Conservation (phyloP, 2,888 invertebrate genomes). For the Phaonia tiefii region DNA sequence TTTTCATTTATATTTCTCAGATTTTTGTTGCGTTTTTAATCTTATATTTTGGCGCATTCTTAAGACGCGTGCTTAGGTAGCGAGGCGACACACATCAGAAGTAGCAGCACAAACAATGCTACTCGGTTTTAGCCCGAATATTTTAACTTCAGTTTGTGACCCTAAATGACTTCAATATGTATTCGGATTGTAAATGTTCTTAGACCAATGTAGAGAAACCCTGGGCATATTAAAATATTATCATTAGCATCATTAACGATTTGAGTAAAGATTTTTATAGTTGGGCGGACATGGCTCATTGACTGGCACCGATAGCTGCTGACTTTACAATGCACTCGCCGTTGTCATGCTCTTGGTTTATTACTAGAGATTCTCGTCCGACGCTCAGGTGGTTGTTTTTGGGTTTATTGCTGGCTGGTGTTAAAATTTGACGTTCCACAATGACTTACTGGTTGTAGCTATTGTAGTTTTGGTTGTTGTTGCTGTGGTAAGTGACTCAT, state of each 20-base stretch:
- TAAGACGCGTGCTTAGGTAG: conserved; percentile 50
- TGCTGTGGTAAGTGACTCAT: not conserved
- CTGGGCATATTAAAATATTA: conserved; percentile 33
- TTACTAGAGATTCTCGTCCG: conserved; percentile 9
- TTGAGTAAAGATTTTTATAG: conserved; percentile 42
- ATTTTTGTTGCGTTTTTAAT: conserved; percentile 11
- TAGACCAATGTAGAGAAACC: not conserved
- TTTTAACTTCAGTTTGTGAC: not conserved
- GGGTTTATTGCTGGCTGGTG: not conserved
- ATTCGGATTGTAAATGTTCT: no score
- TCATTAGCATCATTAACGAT: conserved; percentile 42
- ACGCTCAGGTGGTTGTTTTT: not conserved
- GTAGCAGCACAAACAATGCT: not conserved
- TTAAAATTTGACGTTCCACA: conserved; percentile 9
- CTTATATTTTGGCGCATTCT: conserved; percentile 30
- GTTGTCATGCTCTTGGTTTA: conserved; percentile 4
- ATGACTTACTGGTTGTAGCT: conserved; percentile 7
- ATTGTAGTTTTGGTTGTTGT: not conserved
- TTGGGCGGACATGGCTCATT: not conserved
- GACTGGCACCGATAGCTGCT: not conserved
- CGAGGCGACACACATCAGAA: no score
- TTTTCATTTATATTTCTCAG: not conserved
- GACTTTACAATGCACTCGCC: conserved; percentile 12
- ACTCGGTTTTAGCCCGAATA: not conserved
- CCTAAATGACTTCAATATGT: no score